A percentile compares a stretch with the other conserved stretches of the same genome.
phyloP scores from a whole-genome alignment of 2,113 vertebrate species.

The Oncorhynchus kisutch region DNA sequence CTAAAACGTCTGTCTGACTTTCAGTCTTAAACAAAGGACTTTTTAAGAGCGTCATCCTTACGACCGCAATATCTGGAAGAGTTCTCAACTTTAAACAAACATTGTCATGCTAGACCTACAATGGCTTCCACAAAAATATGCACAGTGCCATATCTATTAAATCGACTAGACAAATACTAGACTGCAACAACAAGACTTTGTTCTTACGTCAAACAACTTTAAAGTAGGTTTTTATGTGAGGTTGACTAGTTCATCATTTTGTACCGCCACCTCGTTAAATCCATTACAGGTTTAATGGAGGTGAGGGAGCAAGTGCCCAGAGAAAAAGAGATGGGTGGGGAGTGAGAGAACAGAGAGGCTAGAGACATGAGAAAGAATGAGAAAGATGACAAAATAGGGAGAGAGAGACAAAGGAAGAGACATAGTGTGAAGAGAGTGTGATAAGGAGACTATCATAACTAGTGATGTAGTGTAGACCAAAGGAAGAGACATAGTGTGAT shows the following conservation, averaged over 20 bases:
- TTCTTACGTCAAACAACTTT: not conserved
- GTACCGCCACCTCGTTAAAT: not conserved
- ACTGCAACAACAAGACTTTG: not conserved
- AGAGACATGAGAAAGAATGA: too few relatives aligned
- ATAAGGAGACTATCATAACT: too few relatives aligned
- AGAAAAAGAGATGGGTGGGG: not conserved
- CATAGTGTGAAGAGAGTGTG: too few relatives aligned
- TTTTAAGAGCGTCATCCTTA: not conserved
- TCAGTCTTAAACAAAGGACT: not conserved
- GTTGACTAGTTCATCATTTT: not conserved
- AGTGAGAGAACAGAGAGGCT: too few relatives aligned
- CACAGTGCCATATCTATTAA: not conserved
- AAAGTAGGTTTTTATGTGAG: not conserved
- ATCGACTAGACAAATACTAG: not conserved
- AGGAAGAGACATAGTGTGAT: too few relatives aligned
- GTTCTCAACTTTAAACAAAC: constrained; percentile 1
- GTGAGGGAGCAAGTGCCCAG: not conserved
- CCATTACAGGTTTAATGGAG: not conserved
- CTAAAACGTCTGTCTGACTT: not conserved
- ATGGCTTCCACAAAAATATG: not conserved
- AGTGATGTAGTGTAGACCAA: too few relatives aligned
- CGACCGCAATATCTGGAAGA: not conserved
- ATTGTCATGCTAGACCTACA: not conserved
- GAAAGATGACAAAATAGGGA: too few relatives aligned
- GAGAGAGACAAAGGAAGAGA: too few relatives aligned